Percentiles rank a stretch among this genome's conserved stretches.
Conservation (phyloP, 1,140 invertebrate species). For the Drosophila miranda region DNA sequence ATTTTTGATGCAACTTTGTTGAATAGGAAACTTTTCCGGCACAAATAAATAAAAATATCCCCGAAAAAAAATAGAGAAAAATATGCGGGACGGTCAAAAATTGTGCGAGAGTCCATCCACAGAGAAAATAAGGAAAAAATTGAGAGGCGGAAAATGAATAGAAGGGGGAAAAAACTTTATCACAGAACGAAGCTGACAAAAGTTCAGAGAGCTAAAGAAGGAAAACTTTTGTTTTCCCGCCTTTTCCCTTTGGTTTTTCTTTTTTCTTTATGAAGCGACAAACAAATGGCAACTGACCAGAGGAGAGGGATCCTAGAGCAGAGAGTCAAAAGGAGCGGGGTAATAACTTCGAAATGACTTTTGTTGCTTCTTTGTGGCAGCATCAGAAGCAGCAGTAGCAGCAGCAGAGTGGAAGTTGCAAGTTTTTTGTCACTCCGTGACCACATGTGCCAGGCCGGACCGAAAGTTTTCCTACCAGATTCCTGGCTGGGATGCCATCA, state of each 20-base stretch:
- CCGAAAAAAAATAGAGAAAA: slow-evolving; percentile 22
- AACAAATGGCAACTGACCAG: slow-evolving; percentile 61
- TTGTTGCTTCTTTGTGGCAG: slow-evolving; percentile 72
- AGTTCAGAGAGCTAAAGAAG: slow-evolving; percentile 59
- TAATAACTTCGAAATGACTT: slow-evolving; percentile 79
- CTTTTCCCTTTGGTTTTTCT: slow-evolving; percentile 38
- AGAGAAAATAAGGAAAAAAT: slow-evolving; percentile 37
- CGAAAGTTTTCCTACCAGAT: slow-evolving; percentile 55
- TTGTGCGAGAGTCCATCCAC: slow-evolving; percentile 32
- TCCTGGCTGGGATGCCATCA: slow-evolving; percentile 67
- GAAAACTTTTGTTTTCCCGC: slow-evolving; percentile 77
- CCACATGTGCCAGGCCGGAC: slow-evolving; percentile 62
- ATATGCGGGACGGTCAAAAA: slow-evolving; percentile 48
- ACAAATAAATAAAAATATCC: not conserved
- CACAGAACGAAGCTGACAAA: slow-evolving; percentile 60
- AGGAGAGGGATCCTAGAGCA: not conserved
- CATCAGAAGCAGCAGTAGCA: slow-evolving; percentile 1
- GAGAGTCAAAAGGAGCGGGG: slow-evolving; percentile 12
- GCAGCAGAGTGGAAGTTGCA: slow-evolving; percentile 23
- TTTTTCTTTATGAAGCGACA: slow-evolving; percentile 60
- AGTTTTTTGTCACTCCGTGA: slow-evolving; percentile 57
- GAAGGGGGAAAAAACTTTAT: slow-evolving; percentile 52
- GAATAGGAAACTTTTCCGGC: slow-evolving; percentile 49
- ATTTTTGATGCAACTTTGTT: slow-evolving; percentile 57
- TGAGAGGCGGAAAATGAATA: slow-evolving; percentile 22